Conservation (phyloP, 1,140 invertebrate genomes). For the Cyrtorhinus lividipennis region DNA sequence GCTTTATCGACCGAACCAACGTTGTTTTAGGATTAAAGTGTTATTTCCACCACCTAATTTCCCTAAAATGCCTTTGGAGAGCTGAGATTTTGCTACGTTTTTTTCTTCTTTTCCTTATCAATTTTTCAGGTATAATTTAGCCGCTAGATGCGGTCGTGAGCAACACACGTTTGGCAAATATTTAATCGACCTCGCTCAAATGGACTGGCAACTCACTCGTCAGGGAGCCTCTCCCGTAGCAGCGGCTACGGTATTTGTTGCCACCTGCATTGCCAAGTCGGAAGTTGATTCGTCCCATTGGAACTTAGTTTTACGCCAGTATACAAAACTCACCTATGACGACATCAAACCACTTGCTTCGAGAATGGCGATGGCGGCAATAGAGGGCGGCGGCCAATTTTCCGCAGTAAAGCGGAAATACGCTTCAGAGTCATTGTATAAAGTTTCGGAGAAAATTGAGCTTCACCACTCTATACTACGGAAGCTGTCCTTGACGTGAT, state of each 20-base stretch:
- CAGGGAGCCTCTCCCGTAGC: conserved; percentile 3
- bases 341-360: background rate
- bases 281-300: background rate
- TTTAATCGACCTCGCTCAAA: conserved; percentile 4
- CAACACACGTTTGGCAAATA: conserved; percentile 16
- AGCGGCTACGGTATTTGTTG: conserved; percentile 11
- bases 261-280: conserved; percentile 3
- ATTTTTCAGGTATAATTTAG: conserved; percentile 14
- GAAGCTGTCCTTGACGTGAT: background rate
- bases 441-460: background rate
- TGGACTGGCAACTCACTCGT: background rate
- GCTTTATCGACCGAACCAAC: too few species aligned
- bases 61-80: too few species aligned
- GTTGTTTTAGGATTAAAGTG: too few species aligned
- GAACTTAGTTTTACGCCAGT: conserved; percentile 3
- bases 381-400: background rate
- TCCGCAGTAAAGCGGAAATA: background rate
- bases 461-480: background rate
- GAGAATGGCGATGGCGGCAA: background rate
- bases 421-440: background rate
- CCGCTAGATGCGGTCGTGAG: conserved; percentile 4
- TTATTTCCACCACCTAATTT: too few species aligned
- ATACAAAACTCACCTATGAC: background rate
- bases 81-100: too few species aligned
- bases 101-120: too few species aligned